phyloP scores from a whole-genome alignment of 2,113 vertebrate species.

The Hymenochirus boettgeri region DNA sequence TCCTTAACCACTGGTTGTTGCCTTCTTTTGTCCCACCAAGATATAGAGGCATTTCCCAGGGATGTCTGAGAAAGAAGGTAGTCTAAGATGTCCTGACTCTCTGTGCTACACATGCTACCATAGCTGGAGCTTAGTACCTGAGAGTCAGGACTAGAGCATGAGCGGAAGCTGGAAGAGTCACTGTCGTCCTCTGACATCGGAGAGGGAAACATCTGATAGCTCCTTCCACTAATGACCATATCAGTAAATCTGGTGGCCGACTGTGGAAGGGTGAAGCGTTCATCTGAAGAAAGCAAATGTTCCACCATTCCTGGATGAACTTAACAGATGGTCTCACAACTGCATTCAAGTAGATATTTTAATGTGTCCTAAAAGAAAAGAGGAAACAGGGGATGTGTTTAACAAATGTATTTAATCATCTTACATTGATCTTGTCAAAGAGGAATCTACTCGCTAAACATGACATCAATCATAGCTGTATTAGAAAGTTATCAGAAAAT shows the following conservation, averaged over 20 bases:
- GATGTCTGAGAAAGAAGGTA: conserved; percentile 84
- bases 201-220: conserved; percentile 80
- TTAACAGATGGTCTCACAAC: conserved; percentile 49
- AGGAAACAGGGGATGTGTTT: no score
- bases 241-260: conserved; percentile 62
- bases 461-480: no score
- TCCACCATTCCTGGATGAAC: conserved; percentile 87
- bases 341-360: no score
- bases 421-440: no score
- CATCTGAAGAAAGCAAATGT: conserved; percentile 81
- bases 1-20: conserved; percentile 67
- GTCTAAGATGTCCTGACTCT: conserved; percentile 88
- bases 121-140: conserved; percentile 83
- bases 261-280: conserved; percentile 73
- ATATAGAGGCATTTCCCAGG: conserved; percentile 59
- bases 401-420: no score
- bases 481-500: no score
- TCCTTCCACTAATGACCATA: conserved; percentile 69
- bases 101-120: conserved; percentile 63
- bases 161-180: conserved; percentile 83
- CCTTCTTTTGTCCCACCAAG: conserved; percentile 75
- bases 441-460: no score
- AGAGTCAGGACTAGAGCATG: conserved; percentile 86
- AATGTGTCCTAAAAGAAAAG: no score
- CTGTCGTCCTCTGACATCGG: conserved; percentile 89